phyloP scores from a whole-genome alignment of 1,140 invertebrate species.

The Formica selysi region DNA sequence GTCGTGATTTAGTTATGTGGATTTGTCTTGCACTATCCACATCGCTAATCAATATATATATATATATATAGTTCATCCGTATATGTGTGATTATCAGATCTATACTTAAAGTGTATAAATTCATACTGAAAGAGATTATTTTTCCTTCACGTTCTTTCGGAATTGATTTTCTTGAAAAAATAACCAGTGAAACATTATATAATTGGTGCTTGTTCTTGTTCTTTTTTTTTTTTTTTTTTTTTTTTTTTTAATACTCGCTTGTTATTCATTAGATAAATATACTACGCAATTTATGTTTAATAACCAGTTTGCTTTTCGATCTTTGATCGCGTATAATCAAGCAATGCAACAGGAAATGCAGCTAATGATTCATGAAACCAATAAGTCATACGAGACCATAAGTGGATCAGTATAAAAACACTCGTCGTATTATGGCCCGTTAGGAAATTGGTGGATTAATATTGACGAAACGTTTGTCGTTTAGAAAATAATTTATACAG shows the following conservation, averaged over 20 bases:
- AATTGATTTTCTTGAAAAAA: neutral
- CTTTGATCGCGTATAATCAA: constrained; percentile 55
- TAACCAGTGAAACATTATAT: neutral
- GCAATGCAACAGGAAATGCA: constrained; percentile 26
- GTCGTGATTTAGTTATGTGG: neutral
- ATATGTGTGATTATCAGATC: constrained; percentile 47
- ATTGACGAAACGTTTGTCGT: constrained; percentile 57
- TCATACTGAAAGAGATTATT: constrained; percentile 12
- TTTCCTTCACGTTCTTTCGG: neutral
- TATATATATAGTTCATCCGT: neutral
- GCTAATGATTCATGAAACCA: constrained; percentile 13
- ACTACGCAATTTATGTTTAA: constrained; percentile 5
- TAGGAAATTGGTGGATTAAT: constrained; percentile 72
- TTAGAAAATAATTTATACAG: constrained; percentile 61
- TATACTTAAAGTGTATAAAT: constrained; percentile 21
- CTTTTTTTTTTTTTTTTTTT: neutral
- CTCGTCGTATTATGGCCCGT: constrained; percentile 80
- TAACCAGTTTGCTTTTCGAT: constrained; percentile 61
- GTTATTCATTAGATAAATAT: neutral
- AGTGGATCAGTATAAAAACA: constrained; percentile 64
- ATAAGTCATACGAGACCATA: constrained; percentile 73
- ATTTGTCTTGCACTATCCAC: constrained; percentile 28
- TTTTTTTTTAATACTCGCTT: constrained; percentile 34
- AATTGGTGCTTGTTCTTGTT: constrained; percentile 26
- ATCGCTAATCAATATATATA: constrained; percentile 40